Evolutionary conservation across 2,888 invertebrate genomes (phyloP).

Genomic region (Gymnocheta viridis): DNA sequence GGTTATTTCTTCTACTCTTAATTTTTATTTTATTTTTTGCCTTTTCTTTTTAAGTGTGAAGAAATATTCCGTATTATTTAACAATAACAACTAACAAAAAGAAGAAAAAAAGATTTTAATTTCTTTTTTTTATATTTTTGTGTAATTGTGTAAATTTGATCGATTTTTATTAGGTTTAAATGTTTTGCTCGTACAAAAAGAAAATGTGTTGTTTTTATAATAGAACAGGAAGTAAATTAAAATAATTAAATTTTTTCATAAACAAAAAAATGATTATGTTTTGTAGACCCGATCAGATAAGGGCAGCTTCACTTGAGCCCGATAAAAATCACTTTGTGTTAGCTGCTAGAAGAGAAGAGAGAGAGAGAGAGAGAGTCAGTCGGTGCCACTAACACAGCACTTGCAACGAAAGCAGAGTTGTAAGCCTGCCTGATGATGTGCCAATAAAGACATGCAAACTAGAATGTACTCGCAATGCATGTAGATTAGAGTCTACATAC

Average conservation of each 20-base stretch:
- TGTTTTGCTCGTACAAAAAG: not conserved
- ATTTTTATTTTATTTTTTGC: conserved; percentile 11
- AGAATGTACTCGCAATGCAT: no score
- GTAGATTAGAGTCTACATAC: no score
- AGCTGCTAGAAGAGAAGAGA: no score
- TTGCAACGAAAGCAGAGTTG: no score
- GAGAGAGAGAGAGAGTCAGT: no score
- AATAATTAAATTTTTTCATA: not conserved
- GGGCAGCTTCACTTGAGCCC: no score
- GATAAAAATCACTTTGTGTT: no score
- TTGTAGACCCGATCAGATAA: no score
- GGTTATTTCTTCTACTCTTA: conserved; percentile 9
- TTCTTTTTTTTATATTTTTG: conserved; percentile 2
- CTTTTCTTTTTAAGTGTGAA: conserved; percentile 48
- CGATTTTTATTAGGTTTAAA: conserved; percentile 3
- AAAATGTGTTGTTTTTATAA: not conserved
- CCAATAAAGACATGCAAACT: no score
- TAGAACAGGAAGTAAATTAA: not conserved
- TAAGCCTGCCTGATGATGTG: no score
- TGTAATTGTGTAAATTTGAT: conserved; percentile 31
- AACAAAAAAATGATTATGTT: not conserved
- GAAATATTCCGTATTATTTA: conserved; percentile 60
- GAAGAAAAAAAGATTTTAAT: conserved; percentile 33
- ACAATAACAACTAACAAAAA: conserved; percentile 31
- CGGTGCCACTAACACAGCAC: no score